Evolutionary conservation across 2,888 invertebrate genomes (phyloP), one percentile per base, ranked within the genome.

Genomic region (Polydesmus complanatus): DNA sequence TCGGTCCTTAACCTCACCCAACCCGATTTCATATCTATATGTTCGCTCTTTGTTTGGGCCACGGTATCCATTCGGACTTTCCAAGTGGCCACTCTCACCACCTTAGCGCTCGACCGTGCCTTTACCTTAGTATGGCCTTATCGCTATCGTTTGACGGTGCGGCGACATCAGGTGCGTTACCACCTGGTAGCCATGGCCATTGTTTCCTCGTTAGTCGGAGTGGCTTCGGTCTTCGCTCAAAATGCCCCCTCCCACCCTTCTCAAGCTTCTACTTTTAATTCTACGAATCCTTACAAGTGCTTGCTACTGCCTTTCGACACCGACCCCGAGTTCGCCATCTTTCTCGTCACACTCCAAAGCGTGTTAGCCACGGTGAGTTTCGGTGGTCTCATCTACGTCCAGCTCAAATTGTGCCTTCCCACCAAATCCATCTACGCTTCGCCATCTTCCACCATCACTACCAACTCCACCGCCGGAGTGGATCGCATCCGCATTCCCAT

Each of bases 131-230:
- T 69, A 47, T 72, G 71, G 68, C 71, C 72, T 1, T 69, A 70
- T 62, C 67, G 68, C 60, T 72, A 72, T 61, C 67, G 70, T 2
- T 68, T 71, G 61, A 68, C 68, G 26, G 69, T 71, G 8, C 64
- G 71, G 3, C 71, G 75, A 14, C 69, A 77, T 60, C 72, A 72
- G 61, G 69, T 70, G 37, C 66, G 70, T 37, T 79, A 79, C 67
- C 79, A 79, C 67, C 66, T 79, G 58, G 77, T 76, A 61, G 78
- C 78, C 56, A 68, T 79, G 61, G 77, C 77, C 11, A 75, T 78
- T 21, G 69, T 79, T 27, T 77, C 78, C 63, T 74, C 76, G 1
- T 76, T 79, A 68, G 78, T 79, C 1, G 79, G 79, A 0, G 76
- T 78, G 0, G 79, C 79, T 18, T 77, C 78, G 21, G 74, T 79